These are phyloP conservation scores for Sturmia bella DNA, from an alignment of 2,888 invertebrate species.

Conservation along the genomic window DNA sequence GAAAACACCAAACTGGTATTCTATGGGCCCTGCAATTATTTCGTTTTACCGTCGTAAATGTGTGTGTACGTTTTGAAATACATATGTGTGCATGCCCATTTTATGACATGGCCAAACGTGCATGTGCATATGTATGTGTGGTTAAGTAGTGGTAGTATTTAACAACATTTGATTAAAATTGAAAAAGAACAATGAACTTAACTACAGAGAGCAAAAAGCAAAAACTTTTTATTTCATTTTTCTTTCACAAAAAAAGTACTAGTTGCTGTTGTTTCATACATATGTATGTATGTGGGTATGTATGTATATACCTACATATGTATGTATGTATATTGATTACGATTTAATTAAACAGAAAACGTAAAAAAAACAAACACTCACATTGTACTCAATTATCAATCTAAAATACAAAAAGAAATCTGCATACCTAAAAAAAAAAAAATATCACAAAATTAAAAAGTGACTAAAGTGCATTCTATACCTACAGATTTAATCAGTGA, in stretches of 20 bases:
- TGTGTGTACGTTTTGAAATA: background rate
- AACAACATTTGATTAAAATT: conserved; percentile 70
- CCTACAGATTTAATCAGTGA: conserved; percentile 65
- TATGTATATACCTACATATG: too few relatives aligned
- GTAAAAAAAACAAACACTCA: conserved; percentile 40
- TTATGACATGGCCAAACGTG: background rate
- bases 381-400: conserved; percentile 34
- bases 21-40: too few relatives aligned
- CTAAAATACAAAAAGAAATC: conserved; percentile 18
- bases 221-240: conserved; percentile 3
- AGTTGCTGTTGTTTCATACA: conserved; percentile 47
- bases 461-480: conserved; percentile 49
- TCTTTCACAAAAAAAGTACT: conserved; percentile 28
- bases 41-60: too few relatives aligned
- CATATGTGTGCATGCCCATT: background rate
- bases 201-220: conserved; percentile 44
- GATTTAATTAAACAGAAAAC: conserved; percentile 67
- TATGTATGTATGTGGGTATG: background rate
- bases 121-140: conserved; percentile 21
- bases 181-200: conserved; percentile 65
- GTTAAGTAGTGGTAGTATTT: conserved; percentile 46
- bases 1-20: too few relatives aligned
- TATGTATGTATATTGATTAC: conserved; percentile 38
- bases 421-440: background rate
- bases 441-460: conserved; percentile 48